Evolutionary conservation across 2,113 vertebrate genomes (phyloP).

Genomic region (Carassius gibelio): DNA sequence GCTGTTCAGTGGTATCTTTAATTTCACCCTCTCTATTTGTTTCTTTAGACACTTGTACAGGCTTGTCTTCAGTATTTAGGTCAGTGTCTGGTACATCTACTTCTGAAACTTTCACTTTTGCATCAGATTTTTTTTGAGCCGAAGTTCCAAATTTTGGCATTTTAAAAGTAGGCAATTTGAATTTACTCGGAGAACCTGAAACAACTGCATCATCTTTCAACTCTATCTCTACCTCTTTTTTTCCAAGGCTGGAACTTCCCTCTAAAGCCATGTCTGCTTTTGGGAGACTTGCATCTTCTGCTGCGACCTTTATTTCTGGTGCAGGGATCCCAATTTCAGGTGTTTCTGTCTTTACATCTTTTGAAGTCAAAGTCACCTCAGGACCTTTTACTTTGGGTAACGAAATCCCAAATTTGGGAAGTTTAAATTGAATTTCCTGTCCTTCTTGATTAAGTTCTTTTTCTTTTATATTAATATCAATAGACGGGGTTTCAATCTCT

Average conservation of each 20-base stretch:
- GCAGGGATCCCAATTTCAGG: constrained; percentile 68
- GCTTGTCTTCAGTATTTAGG: constrained; percentile 22
- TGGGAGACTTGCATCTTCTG: constrained; percentile 48
- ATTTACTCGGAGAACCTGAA: constrained; percentile 54
- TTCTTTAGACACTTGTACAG: constrained; percentile 14
- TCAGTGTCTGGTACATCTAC: constrained; percentile 22
- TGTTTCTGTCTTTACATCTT: constrained; percentile 46
- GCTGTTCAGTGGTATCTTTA: constrained; percentile 23
- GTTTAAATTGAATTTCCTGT: constrained; percentile 36
- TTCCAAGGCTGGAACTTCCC: constrained; percentile 48
- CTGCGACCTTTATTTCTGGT: constrained; percentile 48
- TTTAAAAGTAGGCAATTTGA: constrained; percentile 62
- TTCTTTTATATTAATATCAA: background rate
- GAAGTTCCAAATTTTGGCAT: constrained; percentile 57
- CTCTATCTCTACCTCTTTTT: constrained; percentile 40
- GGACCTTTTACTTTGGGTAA: constrained; percentile 34
- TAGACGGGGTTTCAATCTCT: background rate
- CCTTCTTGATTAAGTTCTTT: background rate
- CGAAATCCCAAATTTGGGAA: constrained; percentile 38
- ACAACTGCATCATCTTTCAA: constrained; percentile 31
- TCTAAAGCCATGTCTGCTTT: constrained; percentile 57
- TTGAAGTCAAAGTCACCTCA: constrained; percentile 30
- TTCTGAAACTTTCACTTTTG: background rate
- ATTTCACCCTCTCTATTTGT: constrained; percentile 22
- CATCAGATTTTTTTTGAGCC: constrained; percentile 24